Base-by-base conservation (phyloP, 2,888 invertebrate species). In the Euproctis similis region DNA sequence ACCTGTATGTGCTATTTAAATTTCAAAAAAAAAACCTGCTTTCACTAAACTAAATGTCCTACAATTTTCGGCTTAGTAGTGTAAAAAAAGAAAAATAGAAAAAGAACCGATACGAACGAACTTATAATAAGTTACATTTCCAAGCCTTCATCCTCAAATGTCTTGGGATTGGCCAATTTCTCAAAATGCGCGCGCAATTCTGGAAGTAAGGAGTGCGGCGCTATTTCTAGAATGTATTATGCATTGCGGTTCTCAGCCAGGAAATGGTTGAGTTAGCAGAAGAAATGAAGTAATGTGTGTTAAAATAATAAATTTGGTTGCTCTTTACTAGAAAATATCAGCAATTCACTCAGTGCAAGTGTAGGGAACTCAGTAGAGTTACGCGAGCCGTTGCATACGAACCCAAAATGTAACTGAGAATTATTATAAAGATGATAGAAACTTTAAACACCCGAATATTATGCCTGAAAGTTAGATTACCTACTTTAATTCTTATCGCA, bases 161-260 rank as follows among this genome's bases (percentile, higher is more conserved):
- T 39, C 39, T 46, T 46, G 40, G 48, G 59, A 67, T 67, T 67
- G 65, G 66, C 58, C 42, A 53, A 55, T 52, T 46, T 48, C 24
- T 23, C 8, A 26, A 24, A 39, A 33, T 67, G 68, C 68, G 68
- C 68, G 68, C 68, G 68, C 68, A 67, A 32, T 23, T 35, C 12
- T 24, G 14, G 23, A 25, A 28, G 13, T 17, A 19, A 14, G 2
- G 7, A 27, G 24, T 11, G 9, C 4, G 1, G 38, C 25, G 4
- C 4, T 12, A 9, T 20, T 28, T 31, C 14, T 12, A 3, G 17
- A 22, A 16, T 4, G 8, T 13, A 5, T 1, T 6, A 1, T 40
- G 18, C 49, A 37, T 40, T 36, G 40, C 40, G 28, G 7, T 12
- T 13, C 39, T 38, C 1, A 1, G n/a, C 5, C 9, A 1, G 1